A percentile compares a stretch with the other conserved stretches of the same genome.
phyloP scores from a whole-genome alignment of 2,113 vertebrate species.

The Coturnix japonica region DNA sequence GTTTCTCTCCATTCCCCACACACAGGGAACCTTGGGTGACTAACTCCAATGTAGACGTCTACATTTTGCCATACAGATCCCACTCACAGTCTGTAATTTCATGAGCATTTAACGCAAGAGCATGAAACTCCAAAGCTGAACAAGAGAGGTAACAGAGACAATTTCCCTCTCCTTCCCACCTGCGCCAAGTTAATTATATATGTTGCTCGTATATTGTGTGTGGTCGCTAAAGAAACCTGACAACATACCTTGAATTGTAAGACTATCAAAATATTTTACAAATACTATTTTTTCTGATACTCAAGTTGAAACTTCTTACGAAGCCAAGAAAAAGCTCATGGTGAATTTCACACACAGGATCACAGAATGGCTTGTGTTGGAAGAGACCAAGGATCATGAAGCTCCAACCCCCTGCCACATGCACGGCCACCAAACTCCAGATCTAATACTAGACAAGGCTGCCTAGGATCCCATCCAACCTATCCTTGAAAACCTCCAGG shows the following conservation, averaged over 20 bases:
- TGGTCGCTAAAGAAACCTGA: not conserved
- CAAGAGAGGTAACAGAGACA: constrained; percentile 6
- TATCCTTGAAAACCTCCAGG: no score
- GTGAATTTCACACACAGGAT: not conserved
- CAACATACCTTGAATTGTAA: constrained; percentile 1
- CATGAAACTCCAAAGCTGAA: constrained; percentile 34
- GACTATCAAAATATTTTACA: constrained; percentile 42
- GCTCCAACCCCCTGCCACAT: no score
- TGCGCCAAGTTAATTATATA: constrained; percentile 1
- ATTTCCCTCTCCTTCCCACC: not conserved
- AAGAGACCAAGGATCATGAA: no score
- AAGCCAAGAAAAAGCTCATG: not conserved
- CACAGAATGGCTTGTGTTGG: no score
- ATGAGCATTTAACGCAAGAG: not conserved
- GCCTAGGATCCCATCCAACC: no score
- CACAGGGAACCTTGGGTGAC: constrained; percentile 53
- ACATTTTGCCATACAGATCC: constrained; percentile 55
- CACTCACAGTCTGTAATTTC: constrained; percentile 68
- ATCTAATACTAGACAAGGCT: no score
- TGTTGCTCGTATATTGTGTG: not conserved
- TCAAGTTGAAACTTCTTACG: not conserved
- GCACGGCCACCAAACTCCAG: no score
- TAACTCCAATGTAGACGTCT: constrained; percentile 62
- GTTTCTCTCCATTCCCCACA: constrained; percentile 55
- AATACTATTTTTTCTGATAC: not conserved